These are phyloP conservation scores for Peromyscus attwateri DNA, from an alignment of 2,797 vertebrate species.

Conservation along the genomic window DNA sequence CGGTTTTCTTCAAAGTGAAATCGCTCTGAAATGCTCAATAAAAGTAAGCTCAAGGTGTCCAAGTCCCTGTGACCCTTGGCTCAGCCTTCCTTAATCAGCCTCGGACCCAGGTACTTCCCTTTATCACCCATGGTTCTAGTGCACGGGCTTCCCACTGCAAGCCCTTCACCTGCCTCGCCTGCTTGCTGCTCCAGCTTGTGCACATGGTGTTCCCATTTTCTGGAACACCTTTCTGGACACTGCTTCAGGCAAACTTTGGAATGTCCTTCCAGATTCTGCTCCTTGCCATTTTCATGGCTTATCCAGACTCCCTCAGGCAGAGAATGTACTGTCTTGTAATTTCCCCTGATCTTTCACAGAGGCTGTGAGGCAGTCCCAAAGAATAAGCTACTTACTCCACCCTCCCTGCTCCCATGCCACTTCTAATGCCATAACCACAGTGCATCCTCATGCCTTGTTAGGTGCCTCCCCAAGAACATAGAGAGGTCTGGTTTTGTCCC, in stretches of 20 bases:
- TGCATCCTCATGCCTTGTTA: background rate
- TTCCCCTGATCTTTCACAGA: background rate
- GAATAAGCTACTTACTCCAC: background rate
- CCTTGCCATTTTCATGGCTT: background rate
- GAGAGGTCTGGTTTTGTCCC: background rate
- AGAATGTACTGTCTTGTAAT: background rate
- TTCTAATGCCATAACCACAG: background rate
- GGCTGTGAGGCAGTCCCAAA: background rate
- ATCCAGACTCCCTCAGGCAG: background rate
- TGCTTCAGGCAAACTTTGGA: background rate
- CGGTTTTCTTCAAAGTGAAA: background rate
- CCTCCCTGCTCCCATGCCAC: background rate
- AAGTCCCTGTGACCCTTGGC: background rate
- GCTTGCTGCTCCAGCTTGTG: background rate
- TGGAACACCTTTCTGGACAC: constrained; percentile 12
- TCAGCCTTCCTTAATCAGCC: background rate
- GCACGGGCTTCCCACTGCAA: fast-evolving
- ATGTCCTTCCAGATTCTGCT: background rate
- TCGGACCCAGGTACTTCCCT: background rate
- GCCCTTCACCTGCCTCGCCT: background rate
- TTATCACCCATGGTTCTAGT: fast-evolving
- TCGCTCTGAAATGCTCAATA: background rate
- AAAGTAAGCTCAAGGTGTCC: background rate
- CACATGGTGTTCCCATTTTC: background rate
- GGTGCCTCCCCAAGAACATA: background rate